phyloP scores from a whole-genome alignment of 1,140 invertebrate genomes.

The Nasonia longicornis region DNA sequence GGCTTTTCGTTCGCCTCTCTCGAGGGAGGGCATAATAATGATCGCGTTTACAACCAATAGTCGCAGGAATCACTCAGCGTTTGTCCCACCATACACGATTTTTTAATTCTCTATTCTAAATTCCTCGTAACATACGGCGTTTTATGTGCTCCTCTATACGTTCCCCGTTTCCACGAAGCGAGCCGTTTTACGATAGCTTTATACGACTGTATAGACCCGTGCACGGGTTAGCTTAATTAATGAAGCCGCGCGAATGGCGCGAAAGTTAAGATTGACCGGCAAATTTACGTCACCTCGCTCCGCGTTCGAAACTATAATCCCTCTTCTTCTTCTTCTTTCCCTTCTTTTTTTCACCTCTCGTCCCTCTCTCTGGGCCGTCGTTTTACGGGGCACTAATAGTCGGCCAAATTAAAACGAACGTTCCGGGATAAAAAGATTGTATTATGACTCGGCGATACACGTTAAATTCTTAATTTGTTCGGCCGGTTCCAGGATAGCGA shows the following conservation, averaged over 20 bases:
- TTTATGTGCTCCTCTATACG: constrained; percentile 31
- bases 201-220: constrained; percentile 38
- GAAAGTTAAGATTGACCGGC: constrained; percentile 41
- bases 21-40: neutral
- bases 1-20: neutral
- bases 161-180: constrained; percentile 52
- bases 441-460: constrained; percentile 28
- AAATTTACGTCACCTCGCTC: constrained; percentile 42
- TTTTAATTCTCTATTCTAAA: neutral
- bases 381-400: constrained; percentile 36
- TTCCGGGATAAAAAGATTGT: constrained; percentile 29
- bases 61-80: neutral
- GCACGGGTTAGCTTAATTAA: constrained; percentile 49
- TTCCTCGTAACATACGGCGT: neutral
- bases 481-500: neutral
- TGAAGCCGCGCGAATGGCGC: constrained; percentile 44
- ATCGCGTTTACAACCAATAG: constrained; percentile 28
- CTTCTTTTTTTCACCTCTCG: neutral
- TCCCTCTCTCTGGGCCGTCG: neutral
- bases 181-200: constrained; percentile 51
- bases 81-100: neutral
- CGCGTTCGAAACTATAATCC: constrained; percentile 14
- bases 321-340: neutral
- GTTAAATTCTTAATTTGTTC: constrained; percentile 43
- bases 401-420: constrained; percentile 39